Base-by-base conservation (phyloP, 1,140 invertebrate species). In the Physella acuta region DNA sequence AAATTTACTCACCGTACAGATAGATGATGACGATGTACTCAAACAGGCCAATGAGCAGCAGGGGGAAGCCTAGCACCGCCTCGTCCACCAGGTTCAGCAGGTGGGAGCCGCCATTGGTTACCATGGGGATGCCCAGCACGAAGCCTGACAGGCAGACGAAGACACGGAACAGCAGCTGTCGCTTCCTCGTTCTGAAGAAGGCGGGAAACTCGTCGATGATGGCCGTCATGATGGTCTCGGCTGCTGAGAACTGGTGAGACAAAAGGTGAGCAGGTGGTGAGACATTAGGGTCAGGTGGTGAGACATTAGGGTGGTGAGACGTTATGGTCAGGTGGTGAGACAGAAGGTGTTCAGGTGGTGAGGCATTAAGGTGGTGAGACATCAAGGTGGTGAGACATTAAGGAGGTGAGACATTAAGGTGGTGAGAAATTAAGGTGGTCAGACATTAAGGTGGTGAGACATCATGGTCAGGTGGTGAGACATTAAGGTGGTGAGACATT, bases 11-110 rank as follows among this genome's bases (percentile, higher is more conserved):
- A 84, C 84, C 79, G 78, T 93, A 94, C 2, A 93, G 87, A 90
- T 91, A 93, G 3, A 90, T 89, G 34, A 94, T 90, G 0, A 92
- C 87, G 59, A 92, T 88, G 68, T 91, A 90, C 83, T 94, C 92
- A 44, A 87, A 87, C 66, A 92, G 68, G 49, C 80, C 84, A 69
- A 93, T 92, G n/a, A 93, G 84, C 30, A 93, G 81, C 0, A 93
- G 91, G 20, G 92, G 93, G 88, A 92, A 93, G 76, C 92, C 93
- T 26, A 92, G 91, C 0, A 92, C 90, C 76, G 93, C 92, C 76
- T 91, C 92, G 78, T 93, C 92, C 88, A 93, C 91, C 58, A 94
- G 76, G 78, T 93, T 90, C 16, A 93, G 84, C 89, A 92, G 91
- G 80, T 92, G 92, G 88, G 92, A 91, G 2, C 92, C 92, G 76